Percentiles rank a stretch among this genome's conserved stretches.
These are phyloP conservation scores for Drosophila guanche DNA, from an alignment of 1,140 invertebrate species.

Conservation along the genomic window DNA sequence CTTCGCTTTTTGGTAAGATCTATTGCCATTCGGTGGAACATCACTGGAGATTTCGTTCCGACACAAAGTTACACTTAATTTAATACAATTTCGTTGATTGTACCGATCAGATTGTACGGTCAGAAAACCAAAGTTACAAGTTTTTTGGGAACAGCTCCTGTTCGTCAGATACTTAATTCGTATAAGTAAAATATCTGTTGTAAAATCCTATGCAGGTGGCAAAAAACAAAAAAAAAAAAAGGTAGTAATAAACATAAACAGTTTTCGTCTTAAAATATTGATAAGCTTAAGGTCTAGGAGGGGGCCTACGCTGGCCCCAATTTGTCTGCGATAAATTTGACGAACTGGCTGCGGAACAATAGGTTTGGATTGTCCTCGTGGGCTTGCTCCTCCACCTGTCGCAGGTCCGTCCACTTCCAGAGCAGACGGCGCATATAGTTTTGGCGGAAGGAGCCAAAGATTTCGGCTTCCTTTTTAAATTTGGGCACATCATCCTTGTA, in stretches of 20 bases:
- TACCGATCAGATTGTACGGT: slow-evolving; percentile 8
- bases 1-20: too few relatives aligned
- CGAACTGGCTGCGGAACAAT: slow-evolving; percentile 65
- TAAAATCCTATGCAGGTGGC: slow-evolving; percentile 53
- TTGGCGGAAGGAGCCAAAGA: slow-evolving; percentile 71
- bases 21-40: too few relatives aligned
- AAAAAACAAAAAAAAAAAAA: slow-evolving; percentile 4
- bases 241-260: background rate
- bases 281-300: slow-evolving; percentile 59
- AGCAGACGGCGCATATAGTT: slow-evolving; percentile 59
- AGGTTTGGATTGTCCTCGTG: slow-evolving; percentile 57
- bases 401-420: slow-evolving; percentile 79
- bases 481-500: slow-evolving; percentile 55
- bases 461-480: slow-evolving; percentile 31
- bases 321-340: slow-evolving; percentile 54
- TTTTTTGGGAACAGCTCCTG: slow-evolving; percentile 14
- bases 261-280: slow-evolving; percentile 6
- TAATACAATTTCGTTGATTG: too few relatives aligned
- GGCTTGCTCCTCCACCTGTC: slow-evolving; percentile 72
- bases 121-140: slow-evolving; percentile 5
- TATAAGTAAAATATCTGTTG: slow-evolving; percentile 26
- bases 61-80: too few relatives aligned
- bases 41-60: too few relatives aligned
- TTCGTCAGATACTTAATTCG: slow-evolving; percentile 28
- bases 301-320: slow-evolving; percentile 29